phyloP scores from a whole-genome alignment of 2,888 invertebrate species.

The Galeopsomyia nigrocyanea region DNA sequence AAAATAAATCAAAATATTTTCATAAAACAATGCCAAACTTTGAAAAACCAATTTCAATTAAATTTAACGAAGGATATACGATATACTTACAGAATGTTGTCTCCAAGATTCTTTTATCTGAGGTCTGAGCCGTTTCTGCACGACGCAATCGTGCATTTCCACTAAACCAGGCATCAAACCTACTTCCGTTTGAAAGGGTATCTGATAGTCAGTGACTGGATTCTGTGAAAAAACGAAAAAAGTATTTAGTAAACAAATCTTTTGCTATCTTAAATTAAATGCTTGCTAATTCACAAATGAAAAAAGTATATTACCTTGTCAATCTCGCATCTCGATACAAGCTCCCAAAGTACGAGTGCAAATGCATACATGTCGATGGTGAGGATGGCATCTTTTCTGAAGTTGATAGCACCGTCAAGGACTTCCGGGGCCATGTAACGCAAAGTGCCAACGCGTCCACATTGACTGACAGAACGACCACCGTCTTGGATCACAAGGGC shows the following conservation, averaged over 20 bases:
- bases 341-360: conserved; percentile 95
- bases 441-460: conserved; percentile 92
- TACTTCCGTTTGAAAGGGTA: conserved; percentile 93
- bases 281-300: conserved; percentile 6
- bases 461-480: conserved; percentile 91
- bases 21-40: background rate
- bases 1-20: background rate
- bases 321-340: conserved; percentile 82
- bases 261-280: background rate
- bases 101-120: conserved; percentile 87
- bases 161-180: conserved; percentile 91
- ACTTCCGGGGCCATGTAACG: conserved; percentile 98
- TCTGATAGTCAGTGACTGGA: conserved; percentile 84
- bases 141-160: conserved; percentile 96
- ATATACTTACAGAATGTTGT: conserved; percentile 78
- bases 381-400: conserved; percentile 93
- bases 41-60: background rate
- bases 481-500: conserved; percentile 93
- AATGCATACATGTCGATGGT: conserved; percentile 98
- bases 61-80: background rate
- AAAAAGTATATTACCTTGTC: conserved; percentile 70
- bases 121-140: conserved; percentile 90
- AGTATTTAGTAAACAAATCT: background rate
- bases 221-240: conserved; percentile 63
- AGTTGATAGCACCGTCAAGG: conserved; percentile 94